A percentile compares a stretch with the other conserved stretches of the same genome.
Conservation (phyloP, 2,113 vertebrate species). For the Notarius lentiginosus region DNA sequence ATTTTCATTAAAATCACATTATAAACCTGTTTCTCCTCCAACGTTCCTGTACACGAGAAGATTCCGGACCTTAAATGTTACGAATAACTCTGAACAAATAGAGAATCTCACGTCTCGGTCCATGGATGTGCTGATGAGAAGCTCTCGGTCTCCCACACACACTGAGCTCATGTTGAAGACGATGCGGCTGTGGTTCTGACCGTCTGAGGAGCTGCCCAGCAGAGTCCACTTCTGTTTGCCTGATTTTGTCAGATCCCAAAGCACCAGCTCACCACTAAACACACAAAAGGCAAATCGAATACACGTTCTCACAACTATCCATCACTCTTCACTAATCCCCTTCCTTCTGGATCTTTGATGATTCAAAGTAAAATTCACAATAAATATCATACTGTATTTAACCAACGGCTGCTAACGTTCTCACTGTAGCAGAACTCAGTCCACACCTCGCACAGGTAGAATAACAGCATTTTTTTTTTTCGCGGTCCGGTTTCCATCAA, state of each 20-base stretch:
- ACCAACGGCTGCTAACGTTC: too few species aligned
- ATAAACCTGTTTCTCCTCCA: too few species aligned
- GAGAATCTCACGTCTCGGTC: constrained; percentile 69
- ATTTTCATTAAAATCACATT: not conserved
- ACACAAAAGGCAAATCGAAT: not conserved
- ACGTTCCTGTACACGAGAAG: not conserved
- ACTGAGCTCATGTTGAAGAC: constrained; percentile 88
- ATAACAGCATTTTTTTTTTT: too few species aligned
- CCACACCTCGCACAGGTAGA: too few species aligned
- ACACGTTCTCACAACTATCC: too few species aligned
- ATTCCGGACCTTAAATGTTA: not conserved
- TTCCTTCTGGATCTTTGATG: not conserved
- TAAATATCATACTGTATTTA: not conserved
- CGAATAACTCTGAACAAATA: not conserved
- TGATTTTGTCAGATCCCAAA: constrained; percentile 83
- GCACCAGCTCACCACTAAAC: constrained; percentile 84
- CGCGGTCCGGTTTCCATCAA: too few species aligned
- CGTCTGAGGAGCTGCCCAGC: constrained; percentile 79
- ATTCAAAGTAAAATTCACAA: not conserved
- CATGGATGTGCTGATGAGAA: constrained; percentile 95
- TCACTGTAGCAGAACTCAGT: too few species aligned
- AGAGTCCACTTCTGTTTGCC: constrained; percentile 87
- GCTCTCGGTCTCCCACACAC: constrained; percentile 67
- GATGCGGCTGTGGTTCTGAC: constrained; percentile 90
- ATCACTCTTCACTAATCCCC: not conserved